Conservation (phyloP, 2,888 invertebrate species). For the Crematogaster levior region DNA sequence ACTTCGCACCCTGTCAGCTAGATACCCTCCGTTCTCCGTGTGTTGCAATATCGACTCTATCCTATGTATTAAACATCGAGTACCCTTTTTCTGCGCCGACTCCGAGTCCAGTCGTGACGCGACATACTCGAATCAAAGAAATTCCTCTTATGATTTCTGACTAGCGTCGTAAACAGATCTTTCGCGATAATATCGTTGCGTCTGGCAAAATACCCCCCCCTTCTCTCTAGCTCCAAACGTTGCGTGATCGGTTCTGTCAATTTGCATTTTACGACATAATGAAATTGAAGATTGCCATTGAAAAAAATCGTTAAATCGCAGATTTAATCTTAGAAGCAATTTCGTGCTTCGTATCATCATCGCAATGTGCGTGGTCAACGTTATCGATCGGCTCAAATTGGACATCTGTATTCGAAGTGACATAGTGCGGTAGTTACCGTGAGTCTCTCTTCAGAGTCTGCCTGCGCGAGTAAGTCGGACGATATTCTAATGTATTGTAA, state of each 20-base stretch:
- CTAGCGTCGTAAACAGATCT: slow-evolving; percentile 3
- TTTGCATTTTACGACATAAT: background rate
- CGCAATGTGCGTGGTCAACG: background rate
- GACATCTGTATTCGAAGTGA: slow-evolving; percentile 41
- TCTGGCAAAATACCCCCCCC: background rate
- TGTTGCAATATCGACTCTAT: slow-evolving; percentile 82
- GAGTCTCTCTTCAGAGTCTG: slow-evolving; percentile 27
- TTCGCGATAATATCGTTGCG: background rate
- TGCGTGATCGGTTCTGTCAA: background rate
- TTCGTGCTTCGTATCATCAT: background rate
- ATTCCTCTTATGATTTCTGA: slow-evolving; percentile 25
- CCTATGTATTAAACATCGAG: slow-evolving; percentile 83
- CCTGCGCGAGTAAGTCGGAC: slow-evolving; percentile 49
- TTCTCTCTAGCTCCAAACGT: background rate
- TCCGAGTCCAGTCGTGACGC: slow-evolving; percentile 25
- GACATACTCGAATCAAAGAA: slow-evolving; percentile 12
- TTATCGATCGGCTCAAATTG: slow-evolving; percentile 31
- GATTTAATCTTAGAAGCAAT: slow-evolving; percentile 13
- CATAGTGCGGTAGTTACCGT: slow-evolving; percentile 39
- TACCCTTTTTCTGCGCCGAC: slow-evolving; percentile 64
- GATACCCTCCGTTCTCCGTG: slow-evolving; percentile 75
- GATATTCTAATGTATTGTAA: slow-evolving; percentile 80
- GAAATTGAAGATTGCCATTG: background rate
- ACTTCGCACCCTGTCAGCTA: slow-evolving; percentile 84
- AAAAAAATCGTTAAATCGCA: background rate